These are phyloP conservation scores for Phyllotreta striolata DNA, from an alignment of 2,888 invertebrate genomes.

Conservation along the genomic window DNA sequence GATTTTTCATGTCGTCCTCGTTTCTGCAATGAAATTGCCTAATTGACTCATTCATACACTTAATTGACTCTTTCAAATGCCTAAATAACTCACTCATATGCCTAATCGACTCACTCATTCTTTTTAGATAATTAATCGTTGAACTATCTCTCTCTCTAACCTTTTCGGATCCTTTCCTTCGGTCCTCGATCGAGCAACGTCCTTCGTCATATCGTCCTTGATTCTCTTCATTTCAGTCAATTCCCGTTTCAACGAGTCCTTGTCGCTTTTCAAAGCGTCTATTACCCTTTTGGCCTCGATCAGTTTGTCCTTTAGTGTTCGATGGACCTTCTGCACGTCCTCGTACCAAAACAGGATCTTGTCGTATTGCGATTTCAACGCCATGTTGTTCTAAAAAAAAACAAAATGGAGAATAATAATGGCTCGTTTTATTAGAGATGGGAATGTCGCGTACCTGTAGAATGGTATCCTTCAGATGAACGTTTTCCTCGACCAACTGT, in stretches of 20 bases:
- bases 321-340: constrained; percentile 70
- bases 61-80: no score
- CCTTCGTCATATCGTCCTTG: neutral
- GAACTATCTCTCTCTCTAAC: no score
- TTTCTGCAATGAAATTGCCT: constrained; percentile 21
- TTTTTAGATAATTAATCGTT: no score
- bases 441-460: constrained; percentile 38
- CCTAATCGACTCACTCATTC: no score
- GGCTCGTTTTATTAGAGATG: neutral
- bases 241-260: constrained; percentile 17
- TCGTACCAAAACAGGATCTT: constrained; percentile 70
- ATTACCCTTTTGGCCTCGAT: constrained; percentile 70
- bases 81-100: no score
- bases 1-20: constrained; percentile 45
- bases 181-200: no score
- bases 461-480: constrained; percentile 45
- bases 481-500: constrained; percentile 52
- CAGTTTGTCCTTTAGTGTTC: constrained; percentile 72
- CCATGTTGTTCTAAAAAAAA: constrained; percentile 68
- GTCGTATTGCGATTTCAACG: constrained; percentile 72
- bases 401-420: neutral
- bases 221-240: constrained; percentile 10
- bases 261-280: constrained; percentile 60
- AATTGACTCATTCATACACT: no score
- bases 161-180: no score